Evolutionary conservation across 2,888 invertebrate genomes (phyloP), one percentile per base, ranked within the genome.

Genomic region (Mimachlamys varia): DNA sequence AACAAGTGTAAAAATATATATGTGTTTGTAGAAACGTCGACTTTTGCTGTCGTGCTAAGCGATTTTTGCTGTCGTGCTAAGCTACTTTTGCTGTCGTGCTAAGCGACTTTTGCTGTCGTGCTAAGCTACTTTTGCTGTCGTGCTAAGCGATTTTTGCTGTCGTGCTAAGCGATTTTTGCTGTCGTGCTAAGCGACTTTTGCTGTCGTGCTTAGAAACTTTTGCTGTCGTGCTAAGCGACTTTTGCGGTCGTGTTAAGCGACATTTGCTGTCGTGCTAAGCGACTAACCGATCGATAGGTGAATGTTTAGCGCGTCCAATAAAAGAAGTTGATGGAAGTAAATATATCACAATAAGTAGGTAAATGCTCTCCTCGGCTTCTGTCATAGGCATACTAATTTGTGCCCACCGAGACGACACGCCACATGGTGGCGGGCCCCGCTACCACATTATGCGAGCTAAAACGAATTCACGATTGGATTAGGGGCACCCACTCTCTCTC

Each of bases 301-400:
- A 33, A 27, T 76, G 76, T 27, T 76, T 76, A 27, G 33, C 76
- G 76, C 76, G 27, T 76, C 76, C 76, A 76, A 76, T 76, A 76
- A 76, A 76, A 76, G 76, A 76, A 22, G 33, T 2, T 33, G 76
- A 76, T 76, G 76, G 27, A 33, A 76, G 76, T 76, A 10, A 27
- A 76, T 76, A 76, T 76, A 76, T 76, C 76, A 15, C 33, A 12
- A 15, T 76, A 76, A 76, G 76, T 76, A 76, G 76, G 76, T 76
- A 76, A 76, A 76, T 76, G 22, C 76, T 33, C 76, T 76, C 33
- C 33, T 76, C 76, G 33, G 15, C 76, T 76, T 76, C 76, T 76
- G 76, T 33, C 76, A 76, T 76, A 76, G 76, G 76, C 76, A 76
- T 76, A 76, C 76, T 76, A 76, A 76, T 76, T 76, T 76, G 76